Conservation (phyloP, 2,888 invertebrate species). For the Athripsodes cinereus region DNA sequence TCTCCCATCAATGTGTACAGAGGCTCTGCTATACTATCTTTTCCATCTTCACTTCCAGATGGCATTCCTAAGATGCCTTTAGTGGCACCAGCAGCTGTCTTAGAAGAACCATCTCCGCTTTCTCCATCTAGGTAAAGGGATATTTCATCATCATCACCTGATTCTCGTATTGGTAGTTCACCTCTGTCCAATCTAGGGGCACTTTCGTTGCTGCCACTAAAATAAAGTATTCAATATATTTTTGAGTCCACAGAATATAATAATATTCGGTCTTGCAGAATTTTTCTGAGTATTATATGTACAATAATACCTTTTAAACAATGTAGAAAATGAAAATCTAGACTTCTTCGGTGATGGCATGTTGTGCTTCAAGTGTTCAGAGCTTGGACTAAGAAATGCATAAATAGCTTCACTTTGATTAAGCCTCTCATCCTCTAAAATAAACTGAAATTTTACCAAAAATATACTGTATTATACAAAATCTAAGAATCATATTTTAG, state of each 20-base stretch:
- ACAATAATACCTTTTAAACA: slow-evolving; percentile 69
- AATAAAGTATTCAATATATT: slow-evolving; percentile 1
- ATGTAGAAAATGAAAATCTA: slow-evolving; percentile 77
- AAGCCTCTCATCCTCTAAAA: slow-evolving; percentile 78
- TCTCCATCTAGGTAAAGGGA: slow-evolving; percentile 70
- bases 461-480: background rate
- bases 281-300: no score
- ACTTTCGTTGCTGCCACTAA: slow-evolving; percentile 51
- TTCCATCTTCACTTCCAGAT: slow-evolving; percentile 51
- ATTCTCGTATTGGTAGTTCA: slow-evolving; percentile 58
- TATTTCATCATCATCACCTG: slow-evolving; percentile 76
- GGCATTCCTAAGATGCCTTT: slow-evolving; percentile 40
- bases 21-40: slow-evolving; percentile 86
- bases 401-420: slow-evolving; percentile 87
- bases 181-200: slow-evolving; percentile 40
- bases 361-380: slow-evolving; percentile 77
- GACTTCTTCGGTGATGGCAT: slow-evolving; percentile 77
- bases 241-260: slow-evolving; percentile 3
- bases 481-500: background rate
- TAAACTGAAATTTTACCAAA: slow-evolving; percentile 51
- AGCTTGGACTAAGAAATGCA: slow-evolving; percentile 86
- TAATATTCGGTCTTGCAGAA: no score
- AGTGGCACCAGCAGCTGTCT: slow-evolving; percentile 37
- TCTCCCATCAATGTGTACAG: slow-evolving; percentile 82
- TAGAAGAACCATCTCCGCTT: slow-evolving; percentile 38